Conservation (phyloP, 23 tunicate species). For the Trididemnum miniatum region DNA sequence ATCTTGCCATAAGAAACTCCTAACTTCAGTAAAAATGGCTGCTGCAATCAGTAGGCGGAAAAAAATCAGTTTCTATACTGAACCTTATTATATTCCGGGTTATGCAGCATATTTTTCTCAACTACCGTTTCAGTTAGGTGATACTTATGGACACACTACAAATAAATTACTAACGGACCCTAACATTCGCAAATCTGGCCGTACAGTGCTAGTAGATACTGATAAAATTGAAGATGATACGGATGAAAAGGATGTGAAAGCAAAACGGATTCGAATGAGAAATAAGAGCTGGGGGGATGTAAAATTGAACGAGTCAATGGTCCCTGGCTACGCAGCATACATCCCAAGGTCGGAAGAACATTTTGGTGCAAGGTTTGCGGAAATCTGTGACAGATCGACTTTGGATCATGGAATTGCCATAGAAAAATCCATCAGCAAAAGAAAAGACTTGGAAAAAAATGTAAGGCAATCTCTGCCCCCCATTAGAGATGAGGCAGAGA, state of each 20-base stretch:
- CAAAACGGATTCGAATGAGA: conserved; percentile 51
- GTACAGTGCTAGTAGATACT: conserved; percentile 57
- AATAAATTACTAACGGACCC: conserved; percentile 63
- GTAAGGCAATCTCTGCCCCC: conserved; percentile 29
- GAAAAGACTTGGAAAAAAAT: not conserved
- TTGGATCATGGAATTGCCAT: conserved; percentile 28
- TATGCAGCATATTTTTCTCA: conserved; percentile 86
- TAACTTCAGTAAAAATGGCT: too few species aligned
- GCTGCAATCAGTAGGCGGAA: too few species aligned
- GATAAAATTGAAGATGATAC: conserved; percentile 6
- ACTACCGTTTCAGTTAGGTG: conserved; percentile 80
- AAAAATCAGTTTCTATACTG: conserved; percentile 40
- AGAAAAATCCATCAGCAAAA: not conserved
- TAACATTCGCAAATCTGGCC: conserved; percentile 68
- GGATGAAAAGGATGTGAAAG: conserved; percentile 18
- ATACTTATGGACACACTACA: conserved; percentile 82
- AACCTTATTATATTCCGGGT: conserved; percentile 93
- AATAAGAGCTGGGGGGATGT: conserved; percentile 92
- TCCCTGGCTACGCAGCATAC: conserved; percentile 94
- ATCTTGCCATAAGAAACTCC: too few species aligned
- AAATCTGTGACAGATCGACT: conserved; percentile 64
- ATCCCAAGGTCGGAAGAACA: conserved; percentile 75
- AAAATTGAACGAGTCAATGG: conserved; percentile 73
- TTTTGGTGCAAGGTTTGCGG: conserved; percentile 88
- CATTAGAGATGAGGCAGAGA: conserved; percentile 50